phyloP scores from a whole-genome alignment of 2,888 invertebrate species.

The Onthophagus sagittarius region DNA sequence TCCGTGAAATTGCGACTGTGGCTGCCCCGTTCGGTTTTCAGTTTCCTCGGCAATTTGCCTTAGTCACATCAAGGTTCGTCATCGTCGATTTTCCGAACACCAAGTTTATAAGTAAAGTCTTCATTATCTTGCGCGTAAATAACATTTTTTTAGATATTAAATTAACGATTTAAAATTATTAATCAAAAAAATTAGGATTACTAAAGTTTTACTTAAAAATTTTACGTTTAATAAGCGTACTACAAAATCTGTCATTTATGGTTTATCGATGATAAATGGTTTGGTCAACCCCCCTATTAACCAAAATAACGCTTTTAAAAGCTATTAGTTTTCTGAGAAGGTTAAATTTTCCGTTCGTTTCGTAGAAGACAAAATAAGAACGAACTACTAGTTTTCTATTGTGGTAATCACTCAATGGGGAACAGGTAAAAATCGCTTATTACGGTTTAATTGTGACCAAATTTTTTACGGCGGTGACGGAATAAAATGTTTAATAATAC shows the following conservation, averaged over 20 bases:
- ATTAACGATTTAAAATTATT: no score
- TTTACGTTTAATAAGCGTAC: not conserved
- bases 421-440: not conserved
- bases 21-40: conserved; percentile 14
- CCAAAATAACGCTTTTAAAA: not conserved
- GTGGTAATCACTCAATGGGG: not conserved
- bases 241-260: not conserved
- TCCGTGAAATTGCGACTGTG: conserved; percentile 21
- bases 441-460: not conserved
- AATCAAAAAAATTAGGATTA: not conserved
- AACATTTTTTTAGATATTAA: no score
- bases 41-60: conserved; percentile 14
- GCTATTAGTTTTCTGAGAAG: not conserved
- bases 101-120: conserved; percentile 8
- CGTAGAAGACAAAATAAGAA: not conserved
- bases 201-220: not conserved
- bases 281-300: not conserved
- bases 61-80: not conserved
- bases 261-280: not conserved
- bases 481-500: not conserved
- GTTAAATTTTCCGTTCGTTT: not conserved
- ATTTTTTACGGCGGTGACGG: not conserved
- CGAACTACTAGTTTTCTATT: not conserved
- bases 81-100: not conserved
- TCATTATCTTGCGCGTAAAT: not conserved